Evolutionary conservation across 2,797 vertebrate species (phyloP).

Genomic region (Diplodus sargus): DNA sequence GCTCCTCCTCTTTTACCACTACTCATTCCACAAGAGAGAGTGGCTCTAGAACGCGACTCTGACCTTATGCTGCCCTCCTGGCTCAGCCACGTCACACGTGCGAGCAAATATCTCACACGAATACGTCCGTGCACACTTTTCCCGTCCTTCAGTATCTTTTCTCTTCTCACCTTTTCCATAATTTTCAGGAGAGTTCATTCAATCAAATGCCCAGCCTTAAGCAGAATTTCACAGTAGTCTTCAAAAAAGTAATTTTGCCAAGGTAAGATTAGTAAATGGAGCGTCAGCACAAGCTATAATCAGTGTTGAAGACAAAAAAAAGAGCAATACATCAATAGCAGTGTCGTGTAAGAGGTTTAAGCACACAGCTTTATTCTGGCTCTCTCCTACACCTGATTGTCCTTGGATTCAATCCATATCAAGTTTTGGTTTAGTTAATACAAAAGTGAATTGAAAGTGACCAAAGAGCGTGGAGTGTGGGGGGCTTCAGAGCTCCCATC

Average conservation of each 20-base stretch:
- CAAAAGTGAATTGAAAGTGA: slow-evolving; percentile 53
- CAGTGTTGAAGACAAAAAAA: slow-evolving; percentile 35
- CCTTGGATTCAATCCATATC: slow-evolving; percentile 42
- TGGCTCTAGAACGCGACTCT: slow-evolving; percentile 39
- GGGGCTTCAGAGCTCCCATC: slow-evolving; percentile 33
- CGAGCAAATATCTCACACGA: slow-evolving; percentile 4
- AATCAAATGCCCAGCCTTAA: slow-evolving; percentile 52
- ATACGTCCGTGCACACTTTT: neutral
- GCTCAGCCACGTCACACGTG: slow-evolving; percentile 33
- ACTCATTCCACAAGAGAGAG: slow-evolving; percentile 40
- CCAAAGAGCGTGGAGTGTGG: neutral
- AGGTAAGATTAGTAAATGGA: slow-evolving; percentile 54
- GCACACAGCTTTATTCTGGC: slow-evolving; percentile 33
- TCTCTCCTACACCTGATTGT: slow-evolving; percentile 31
- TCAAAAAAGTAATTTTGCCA: slow-evolving; percentile 50
- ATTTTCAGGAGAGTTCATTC: slow-evolving; percentile 39
- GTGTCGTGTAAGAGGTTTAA: slow-evolving; percentile 38
- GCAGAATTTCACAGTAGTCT: slow-evolving; percentile 49
- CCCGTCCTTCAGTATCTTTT: slow-evolving; percentile 1
- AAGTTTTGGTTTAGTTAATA: slow-evolving; percentile 33
- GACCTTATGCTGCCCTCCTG: slow-evolving; percentile 50
- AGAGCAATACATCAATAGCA: slow-evolving; percentile 9
- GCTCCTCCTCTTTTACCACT: slow-evolving; percentile 24
- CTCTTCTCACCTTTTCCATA: slow-evolving; percentile 36
- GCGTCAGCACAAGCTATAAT: slow-evolving; percentile 63